Base-by-base conservation (phyloP, 53 echinoderm and acorn worm species). In the Hippasteria phrygiana region DNA sequence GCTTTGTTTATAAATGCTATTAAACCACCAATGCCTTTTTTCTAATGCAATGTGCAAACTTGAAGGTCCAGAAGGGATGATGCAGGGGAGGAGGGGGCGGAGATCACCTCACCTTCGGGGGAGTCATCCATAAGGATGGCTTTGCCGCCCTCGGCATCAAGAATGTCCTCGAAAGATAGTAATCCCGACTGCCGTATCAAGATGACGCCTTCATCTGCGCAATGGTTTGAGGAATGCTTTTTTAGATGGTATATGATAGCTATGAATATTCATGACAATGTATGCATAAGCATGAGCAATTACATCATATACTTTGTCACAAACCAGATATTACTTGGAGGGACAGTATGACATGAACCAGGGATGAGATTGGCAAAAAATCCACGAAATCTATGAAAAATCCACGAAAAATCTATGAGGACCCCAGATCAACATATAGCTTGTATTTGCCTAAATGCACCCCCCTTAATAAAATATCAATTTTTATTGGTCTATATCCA, bases 131-230 rank as follows among this genome's bases (percentile, higher is more conserved):
- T 50, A 43, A 81, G 67, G 43, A 93, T 86, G 13, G 91, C 91
- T 75, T 91, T 83, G 47, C 91, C 89, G 16, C 93, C 91, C 65
- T 93, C 91, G n/a, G 93, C 91, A 72, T 93, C 95, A 8, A 95
- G 74, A 73, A 95, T 95, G 41, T 95, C 95, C 65, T 95, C 95
- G 50, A 95, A 88, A 5, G 95, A 95, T 39, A 80, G 89, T 10
- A 77, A 73, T 66, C 91, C 89, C 34, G 77, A 73, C 27, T 93
- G 92, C 24, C 92, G 90, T 50, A 94, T 63, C 71, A 94, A 82
- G 55, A 90, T 82, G 67, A 90, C 90, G 55, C 90, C 90, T 90
- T 90, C 90, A 90, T 90, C 90, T 90, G 76, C 45, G 85, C 71
- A 85, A 50, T 71, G 64, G 28, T 65, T 56, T 82, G 45, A 31